phyloP scores from a whole-genome alignment of 2,888 invertebrate species.

The Leptinotarsa rubiginosa region DNA sequence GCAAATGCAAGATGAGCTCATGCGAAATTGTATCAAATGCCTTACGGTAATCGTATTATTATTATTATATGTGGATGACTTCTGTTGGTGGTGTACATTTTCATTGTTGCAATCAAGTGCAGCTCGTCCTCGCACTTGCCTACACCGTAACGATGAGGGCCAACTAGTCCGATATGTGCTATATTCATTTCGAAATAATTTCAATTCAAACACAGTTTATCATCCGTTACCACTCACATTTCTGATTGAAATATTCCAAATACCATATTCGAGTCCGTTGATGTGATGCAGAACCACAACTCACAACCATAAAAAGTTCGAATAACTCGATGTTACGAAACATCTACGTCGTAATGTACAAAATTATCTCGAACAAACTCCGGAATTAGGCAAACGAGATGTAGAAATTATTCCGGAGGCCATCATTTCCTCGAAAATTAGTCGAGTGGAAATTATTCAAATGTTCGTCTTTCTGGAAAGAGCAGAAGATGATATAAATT shows the following conservation, averaged over 20 bases:
- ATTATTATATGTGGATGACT: no score
- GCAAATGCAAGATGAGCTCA: no score
- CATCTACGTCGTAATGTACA: not conserved
- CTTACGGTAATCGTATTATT: no score
- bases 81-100: no score
- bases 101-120: no score
- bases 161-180: no score
- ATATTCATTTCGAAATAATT: no score
- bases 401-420: conserved; percentile 8
- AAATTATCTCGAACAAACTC: conserved; percentile 12
- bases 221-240: not conserved
- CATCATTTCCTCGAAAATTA: not conserved
- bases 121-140: no score
- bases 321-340: conserved; percentile 6
- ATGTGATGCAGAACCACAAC: not conserved
- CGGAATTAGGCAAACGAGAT: conserved; percentile 12
- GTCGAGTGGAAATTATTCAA: conserved; percentile 12
- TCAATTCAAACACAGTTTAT: not conserved
- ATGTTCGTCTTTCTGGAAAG: not conserved
- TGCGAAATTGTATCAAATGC: no score
- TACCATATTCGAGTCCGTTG: not conserved
- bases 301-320: not conserved
- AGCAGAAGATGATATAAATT: conserved; percentile 19
- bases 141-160: no score
- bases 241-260: not conserved